phyloP scores from a whole-genome alignment of 2,888 invertebrate species.

The Chloroclysta siterata region DNA sequence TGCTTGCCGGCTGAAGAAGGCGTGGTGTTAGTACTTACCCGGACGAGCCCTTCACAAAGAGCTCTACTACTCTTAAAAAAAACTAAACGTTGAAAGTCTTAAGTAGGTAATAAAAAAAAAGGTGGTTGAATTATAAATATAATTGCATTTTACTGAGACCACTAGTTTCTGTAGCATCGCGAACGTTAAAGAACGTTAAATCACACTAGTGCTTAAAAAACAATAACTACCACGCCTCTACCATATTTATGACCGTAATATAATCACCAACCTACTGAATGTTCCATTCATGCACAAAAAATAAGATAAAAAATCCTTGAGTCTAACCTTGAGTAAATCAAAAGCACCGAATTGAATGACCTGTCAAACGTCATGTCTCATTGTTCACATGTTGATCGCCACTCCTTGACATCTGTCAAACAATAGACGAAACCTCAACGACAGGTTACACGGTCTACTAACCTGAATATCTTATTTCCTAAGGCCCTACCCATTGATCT shows the following conservation, averaged over 20 bases:
- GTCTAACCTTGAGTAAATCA: constrained; percentile 37
- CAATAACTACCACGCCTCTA: background rate
- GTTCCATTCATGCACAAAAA: constrained; percentile 17
- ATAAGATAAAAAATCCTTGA: constrained; percentile 26
- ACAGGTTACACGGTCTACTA: constrained; percentile 40
- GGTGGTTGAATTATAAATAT: too few relatives aligned
- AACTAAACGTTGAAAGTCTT: background rate
- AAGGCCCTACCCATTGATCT: constrained; percentile 1
- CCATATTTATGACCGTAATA: constrained; percentile 11
- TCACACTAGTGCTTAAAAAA: background rate
- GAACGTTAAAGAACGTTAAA: background rate
- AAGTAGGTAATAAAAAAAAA: background rate
- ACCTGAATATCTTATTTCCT: constrained; percentile 25
- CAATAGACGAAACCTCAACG: constrained; percentile 31
- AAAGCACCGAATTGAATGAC: constrained; percentile 29
- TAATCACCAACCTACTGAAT: constrained; percentile 6
- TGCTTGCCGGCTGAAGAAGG: too few relatives aligned
- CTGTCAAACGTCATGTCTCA: constrained; percentile 37
- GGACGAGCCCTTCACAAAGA: too few relatives aligned
- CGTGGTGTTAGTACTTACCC: too few relatives aligned
- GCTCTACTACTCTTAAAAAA: too few relatives aligned
- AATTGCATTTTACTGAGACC: background rate
- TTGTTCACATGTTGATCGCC: constrained; percentile 32
- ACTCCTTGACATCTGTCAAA: constrained; percentile 43
- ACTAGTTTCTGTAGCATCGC: too few relatives aligned